phyloP scores from a whole-genome alignment of 2,888 invertebrate species.

The Iselma pallidipennis region DNA sequence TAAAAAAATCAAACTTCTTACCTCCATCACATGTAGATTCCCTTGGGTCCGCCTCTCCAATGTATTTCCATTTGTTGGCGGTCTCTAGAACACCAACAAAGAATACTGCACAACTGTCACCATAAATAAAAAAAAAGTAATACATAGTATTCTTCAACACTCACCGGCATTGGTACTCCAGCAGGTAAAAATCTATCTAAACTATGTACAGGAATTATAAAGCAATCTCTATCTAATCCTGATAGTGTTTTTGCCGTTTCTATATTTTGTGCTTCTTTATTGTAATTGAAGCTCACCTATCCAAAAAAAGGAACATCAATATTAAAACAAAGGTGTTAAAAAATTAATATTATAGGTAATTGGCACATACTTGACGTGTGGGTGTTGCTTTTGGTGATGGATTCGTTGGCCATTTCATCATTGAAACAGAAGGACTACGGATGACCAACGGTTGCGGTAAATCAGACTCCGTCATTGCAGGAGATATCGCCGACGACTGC shows the following conservation, averaged over 20 bases:
- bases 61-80: slow-evolving; percentile 42
- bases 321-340: background rate
- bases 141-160: no score
- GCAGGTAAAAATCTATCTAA: slow-evolving; percentile 87
- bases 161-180: slow-evolving; percentile 77
- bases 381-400: slow-evolving; percentile 52
- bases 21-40: slow-evolving; percentile 54
- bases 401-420: slow-evolving; percentile 60
- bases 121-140: no score
- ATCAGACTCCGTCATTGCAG: slow-evolving; percentile 65
- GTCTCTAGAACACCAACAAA: slow-evolving; percentile 42
- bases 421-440: slow-evolving; percentile 68
- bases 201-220: slow-evolving; percentile 90
- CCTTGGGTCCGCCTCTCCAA: slow-evolving; percentile 47
- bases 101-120: slow-evolving; percentile 3
- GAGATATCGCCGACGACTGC: slow-evolving; percentile 62
- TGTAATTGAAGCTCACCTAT: slow-evolving; percentile 50
- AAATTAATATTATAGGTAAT: background rate
- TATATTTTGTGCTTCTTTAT: slow-evolving; percentile 37
- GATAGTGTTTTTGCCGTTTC: slow-evolving; percentile 68
- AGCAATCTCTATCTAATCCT: slow-evolving; percentile 86
- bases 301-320: slow-evolving; percentile 9
- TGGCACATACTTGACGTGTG: slow-evolving; percentile 55
- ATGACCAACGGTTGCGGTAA: slow-evolving; percentile 73
- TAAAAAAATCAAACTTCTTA: no score